A percentile compares a stretch with the other conserved stretches of the same genome.
Evolutionary conservation across 2,888 invertebrate species (phyloP).

Genomic region (Xanthia togata): DNA sequence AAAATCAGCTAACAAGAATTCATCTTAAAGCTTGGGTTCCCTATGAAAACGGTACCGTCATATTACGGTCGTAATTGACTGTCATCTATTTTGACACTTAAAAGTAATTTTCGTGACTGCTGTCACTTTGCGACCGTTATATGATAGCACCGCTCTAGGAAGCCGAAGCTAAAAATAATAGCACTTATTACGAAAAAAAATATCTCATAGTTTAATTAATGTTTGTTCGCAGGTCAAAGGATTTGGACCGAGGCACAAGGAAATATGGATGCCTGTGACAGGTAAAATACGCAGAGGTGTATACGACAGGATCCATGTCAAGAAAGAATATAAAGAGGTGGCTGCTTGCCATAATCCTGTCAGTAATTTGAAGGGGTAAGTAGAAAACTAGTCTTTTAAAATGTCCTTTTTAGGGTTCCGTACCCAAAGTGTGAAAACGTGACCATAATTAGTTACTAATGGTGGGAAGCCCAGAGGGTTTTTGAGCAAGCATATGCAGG

Average conservation of each 20-base stretch:
- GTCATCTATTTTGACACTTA: not conserved
- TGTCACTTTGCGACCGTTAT: too few species aligned
- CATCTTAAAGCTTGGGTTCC: not conserved
- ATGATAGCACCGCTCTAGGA: not conserved
- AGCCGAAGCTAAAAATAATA: not conserved
- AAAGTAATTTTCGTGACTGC: not conserved
- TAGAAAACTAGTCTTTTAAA: not conserved
- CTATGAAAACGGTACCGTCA: not conserved
- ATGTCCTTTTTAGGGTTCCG: not conserved
- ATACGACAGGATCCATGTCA: slow-evolving; percentile 84
- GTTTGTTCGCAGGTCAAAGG: slow-evolving; percentile 75
- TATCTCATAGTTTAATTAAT: not conserved
- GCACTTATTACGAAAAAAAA: not conserved
- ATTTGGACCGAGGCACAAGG: slow-evolving; percentile 84
- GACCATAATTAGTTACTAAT: not conserved
- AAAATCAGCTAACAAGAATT: too few species aligned
- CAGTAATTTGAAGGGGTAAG: slow-evolving; percentile 84
- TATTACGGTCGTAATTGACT: not conserved
- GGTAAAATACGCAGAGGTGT: slow-evolving; percentile 79
- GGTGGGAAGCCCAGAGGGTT: too few species aligned
- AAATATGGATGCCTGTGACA: slow-evolving; percentile 86
- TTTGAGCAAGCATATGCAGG: too few species aligned
- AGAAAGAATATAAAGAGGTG: slow-evolving; percentile 85
- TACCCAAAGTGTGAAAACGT: not conserved
- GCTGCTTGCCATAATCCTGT: slow-evolving; percentile 86